Conservation (phyloP, 2,888 invertebrate species). For the Candidula unifasciata region DNA sequence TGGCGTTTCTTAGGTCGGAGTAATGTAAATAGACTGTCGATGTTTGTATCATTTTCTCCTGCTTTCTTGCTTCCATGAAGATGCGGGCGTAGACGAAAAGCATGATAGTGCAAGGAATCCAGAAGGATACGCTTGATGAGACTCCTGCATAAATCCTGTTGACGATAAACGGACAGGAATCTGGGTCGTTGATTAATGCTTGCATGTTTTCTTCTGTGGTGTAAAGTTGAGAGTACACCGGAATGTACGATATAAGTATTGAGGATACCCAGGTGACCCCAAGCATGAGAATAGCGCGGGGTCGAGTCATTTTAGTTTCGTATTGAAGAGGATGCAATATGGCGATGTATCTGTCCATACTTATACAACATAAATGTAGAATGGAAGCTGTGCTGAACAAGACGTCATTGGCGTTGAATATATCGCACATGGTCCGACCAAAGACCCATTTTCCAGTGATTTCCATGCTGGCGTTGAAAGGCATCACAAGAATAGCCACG, state of each 20-base stretch:
- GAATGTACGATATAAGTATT: conserved; percentile 93
- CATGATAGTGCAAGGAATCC: conserved; percentile 77
- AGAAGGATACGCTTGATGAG: conserved; percentile 77
- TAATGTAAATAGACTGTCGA: conserved; percentile 58
- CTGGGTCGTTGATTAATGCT: conserved; percentile 63
- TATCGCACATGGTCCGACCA: conserved; percentile 92
- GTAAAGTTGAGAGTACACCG: conserved; percentile 96
- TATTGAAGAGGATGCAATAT: conserved; percentile 96
- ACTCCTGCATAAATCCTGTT: conserved; percentile 75
- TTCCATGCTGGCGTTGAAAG: conserved; percentile 76
- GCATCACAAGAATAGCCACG: conserved; percentile 83
- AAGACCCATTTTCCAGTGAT: conserved; percentile 88
- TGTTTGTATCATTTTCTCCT: conserved; percentile 70
- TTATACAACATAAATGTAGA: conserved; percentile 94
- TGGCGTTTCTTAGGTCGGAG: conserved; percentile 52
- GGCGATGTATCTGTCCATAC: conserved; percentile 86
- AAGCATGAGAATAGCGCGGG: conserved; percentile 82
- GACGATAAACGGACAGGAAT: conserved; percentile 75
- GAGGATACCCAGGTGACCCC: conserved; percentile 92
- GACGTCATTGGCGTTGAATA: conserved; percentile 95
- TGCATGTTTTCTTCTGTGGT: conserved; percentile 85
- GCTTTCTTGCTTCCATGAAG: conserved; percentile 74
- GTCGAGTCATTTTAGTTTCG: conserved; percentile 93
- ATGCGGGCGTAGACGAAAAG: conserved; percentile 76
- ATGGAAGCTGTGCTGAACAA: conserved; percentile 92